These are phyloP conservation scores for Enteromius anoplus DNA, from an alignment of 2,797 vertebrate genomes.

Conservation along the genomic window DNA sequence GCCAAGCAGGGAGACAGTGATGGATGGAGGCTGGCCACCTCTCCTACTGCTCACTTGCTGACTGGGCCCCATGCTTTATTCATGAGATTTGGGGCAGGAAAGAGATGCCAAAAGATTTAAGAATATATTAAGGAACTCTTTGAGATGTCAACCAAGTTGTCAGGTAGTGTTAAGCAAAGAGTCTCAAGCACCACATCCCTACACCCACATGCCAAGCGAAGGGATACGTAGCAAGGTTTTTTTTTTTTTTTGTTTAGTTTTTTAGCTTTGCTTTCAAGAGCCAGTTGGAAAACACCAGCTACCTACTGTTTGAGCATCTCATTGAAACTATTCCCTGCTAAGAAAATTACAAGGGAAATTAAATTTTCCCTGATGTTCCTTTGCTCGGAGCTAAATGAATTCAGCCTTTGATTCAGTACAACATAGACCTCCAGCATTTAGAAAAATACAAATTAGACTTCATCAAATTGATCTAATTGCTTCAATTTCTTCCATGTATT, in stretches of 20 bases:
- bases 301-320: constrained; percentile 29
- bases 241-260: background rate
- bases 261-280: constrained; percentile 13
- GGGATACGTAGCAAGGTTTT: constrained; percentile 47
- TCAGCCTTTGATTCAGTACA: constrained; percentile 26
- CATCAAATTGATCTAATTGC: constrained; percentile 21
- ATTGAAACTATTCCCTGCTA: constrained; percentile 28
- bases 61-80: constrained; percentile 90
- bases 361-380: background rate
- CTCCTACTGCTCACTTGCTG: constrained; percentile 86
- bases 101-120: constrained; percentile 85
- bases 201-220: constrained; percentile 50
- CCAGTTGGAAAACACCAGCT: constrained; percentile 30
- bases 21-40: constrained; percentile 83
- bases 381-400: constrained; percentile 14
- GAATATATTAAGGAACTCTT: constrained; percentile 89
- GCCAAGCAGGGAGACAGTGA: constrained; percentile 83
- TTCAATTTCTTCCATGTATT: constrained; percentile 20
- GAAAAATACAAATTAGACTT: constrained; percentile 30
- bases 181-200: constrained; percentile 66
- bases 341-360: constrained; percentile 33
- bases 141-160: constrained; percentile 84
- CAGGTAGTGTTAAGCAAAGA: constrained; percentile 81
- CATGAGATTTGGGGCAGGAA: constrained; percentile 84
- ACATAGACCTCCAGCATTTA: background rate